Evolutionary conservation across 2,113 vertebrate genomes (phyloP), one percentile per base, ranked within the genome.

Genomic region (Boulengeromyrus knoepffleri): DNA sequence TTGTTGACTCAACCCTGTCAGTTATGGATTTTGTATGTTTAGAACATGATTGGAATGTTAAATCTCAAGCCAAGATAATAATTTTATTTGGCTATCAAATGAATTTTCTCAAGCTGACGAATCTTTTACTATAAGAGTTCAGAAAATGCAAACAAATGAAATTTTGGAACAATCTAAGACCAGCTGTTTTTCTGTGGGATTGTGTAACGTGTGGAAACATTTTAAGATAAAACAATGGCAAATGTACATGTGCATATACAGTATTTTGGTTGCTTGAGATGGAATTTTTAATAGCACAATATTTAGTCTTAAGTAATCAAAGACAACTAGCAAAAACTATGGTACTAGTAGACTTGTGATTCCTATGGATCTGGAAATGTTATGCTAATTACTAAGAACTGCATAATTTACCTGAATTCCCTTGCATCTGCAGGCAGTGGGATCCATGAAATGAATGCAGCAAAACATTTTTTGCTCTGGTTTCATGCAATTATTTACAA

Each of bases 381-480:
- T 77, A 77, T 39, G 10, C 27, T 36, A 36, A 74, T 74, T 74
- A 74, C 62, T 31, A 70, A 70, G 50, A 89, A 46, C 24, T 74
- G 70, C 13, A 53, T 91, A 90, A 91, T 90, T 92, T 46, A 90
- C 88, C 90, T 47, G 83, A 88, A 52, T 56, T 39, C 2, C 6
- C 21, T 24, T 58, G 56, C 56, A 21, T 7, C 21, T 58, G 21
- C 56, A 58, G 19, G 7, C 8, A n/a, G 24, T 62, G 58, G 8
- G 58, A n/a, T 66, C 9, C n/a, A 66, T 66, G n/a, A 66, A 27
- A n/a, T 27, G 24, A 62, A 9, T 62, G n/a, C 7, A n/a, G 58
- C 24, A 66, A 66, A 66, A 66, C 9, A 10, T 27, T 12, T 53
- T 58, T 58, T 58, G 56, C 0, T 24, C 56, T 58, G 56, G 21